Evolutionary conservation across 2,888 invertebrate genomes (phyloP).

Genomic region (Saturnia japonica): DNA sequence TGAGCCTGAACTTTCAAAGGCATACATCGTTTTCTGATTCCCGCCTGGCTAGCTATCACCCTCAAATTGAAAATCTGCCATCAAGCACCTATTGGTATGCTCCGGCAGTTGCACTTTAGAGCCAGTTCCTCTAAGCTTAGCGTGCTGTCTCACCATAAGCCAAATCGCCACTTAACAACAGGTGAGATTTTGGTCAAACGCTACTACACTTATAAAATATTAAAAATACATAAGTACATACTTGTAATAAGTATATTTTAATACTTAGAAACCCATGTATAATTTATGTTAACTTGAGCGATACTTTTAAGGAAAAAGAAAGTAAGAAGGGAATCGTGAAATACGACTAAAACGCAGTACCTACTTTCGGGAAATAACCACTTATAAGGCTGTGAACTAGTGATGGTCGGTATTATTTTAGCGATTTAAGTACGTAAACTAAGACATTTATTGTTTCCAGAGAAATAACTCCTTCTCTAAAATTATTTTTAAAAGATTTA

Average conservation of each 20-base stretch:
- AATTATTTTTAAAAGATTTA: not conserved
- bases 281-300: slow-evolving; percentile 13
- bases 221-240: not conserved
- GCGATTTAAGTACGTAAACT: not conserved
- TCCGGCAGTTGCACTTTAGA: too few relatives aligned
- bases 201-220: too few relatives aligned
- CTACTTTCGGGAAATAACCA: slow-evolving; percentile 14
- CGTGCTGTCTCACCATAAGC: too few relatives aligned
- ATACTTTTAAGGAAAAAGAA: slow-evolving; percentile 4
- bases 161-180: too few relatives aligned
- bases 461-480: not conserved
- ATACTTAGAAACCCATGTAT: not conserved
- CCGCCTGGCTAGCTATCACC: too few relatives aligned
- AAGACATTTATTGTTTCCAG: not conserved
- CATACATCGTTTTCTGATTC: too few relatives aligned
- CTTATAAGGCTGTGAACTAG: slow-evolving; percentile 10
- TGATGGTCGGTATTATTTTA: not conserved
- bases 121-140: too few relatives aligned
- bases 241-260: not conserved
- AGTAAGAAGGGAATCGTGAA: slow-evolving; percentile 15
- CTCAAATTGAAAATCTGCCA: too few relatives aligned
- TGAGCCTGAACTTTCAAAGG: too few relatives aligned
- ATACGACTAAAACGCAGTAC: not conserved
- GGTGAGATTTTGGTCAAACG: too few relatives aligned
- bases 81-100: too few relatives aligned